Percentiles rank a stretch among this genome's conserved stretches.
Evolutionary conservation across 2,888 invertebrate species (phyloP).

Genomic region (Habrosyne pyritoides): DNA sequence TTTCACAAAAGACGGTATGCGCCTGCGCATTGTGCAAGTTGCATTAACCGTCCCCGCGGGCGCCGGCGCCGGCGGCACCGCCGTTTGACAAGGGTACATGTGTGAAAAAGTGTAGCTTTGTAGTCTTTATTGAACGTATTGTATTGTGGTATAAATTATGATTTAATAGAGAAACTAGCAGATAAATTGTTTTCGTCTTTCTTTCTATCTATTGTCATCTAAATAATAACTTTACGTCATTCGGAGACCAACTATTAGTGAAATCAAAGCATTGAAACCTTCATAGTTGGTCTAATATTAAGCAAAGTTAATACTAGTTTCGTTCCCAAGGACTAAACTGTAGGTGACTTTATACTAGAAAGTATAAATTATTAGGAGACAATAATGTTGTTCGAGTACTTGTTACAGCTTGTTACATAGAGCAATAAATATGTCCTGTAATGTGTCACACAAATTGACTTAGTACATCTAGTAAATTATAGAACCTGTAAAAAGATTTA

Average conservation of each 20-base stretch:
- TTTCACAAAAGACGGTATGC: slow-evolving; percentile 1
- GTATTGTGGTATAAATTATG: neutral
- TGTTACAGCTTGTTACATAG: neutral
- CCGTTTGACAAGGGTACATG: slow-evolving; percentile 35
- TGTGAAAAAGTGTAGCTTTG: slow-evolving; percentile 9
- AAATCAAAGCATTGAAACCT: too few species aligned
- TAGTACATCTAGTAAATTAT: neutral
- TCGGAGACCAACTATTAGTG: too few species aligned
- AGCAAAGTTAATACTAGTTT: neutral
- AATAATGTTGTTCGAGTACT: neutral
- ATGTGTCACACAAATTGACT: neutral
- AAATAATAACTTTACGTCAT: neutral
- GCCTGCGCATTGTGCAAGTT: slow-evolving; percentile 31
- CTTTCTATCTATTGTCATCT: neutral
- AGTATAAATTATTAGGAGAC: neutral
- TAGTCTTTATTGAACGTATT: slow-evolving; percentile 12
- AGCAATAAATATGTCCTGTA: neutral
- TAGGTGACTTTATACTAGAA: neutral
- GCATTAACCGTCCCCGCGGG: slow-evolving; percentile 41
- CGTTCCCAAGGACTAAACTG: neutral
- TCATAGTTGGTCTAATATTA: too few species aligned
- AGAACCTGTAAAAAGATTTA: neutral
- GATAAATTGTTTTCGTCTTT: neutral
- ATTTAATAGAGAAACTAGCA: neutral
- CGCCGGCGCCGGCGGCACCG: slow-evolving; percentile 58